Percentiles rank a stretch among this genome's conserved stretches.
Evolutionary conservation across 92 coral and sea anemone species (phyloP).

Genomic region (Palythoa grandiflora): DNA sequence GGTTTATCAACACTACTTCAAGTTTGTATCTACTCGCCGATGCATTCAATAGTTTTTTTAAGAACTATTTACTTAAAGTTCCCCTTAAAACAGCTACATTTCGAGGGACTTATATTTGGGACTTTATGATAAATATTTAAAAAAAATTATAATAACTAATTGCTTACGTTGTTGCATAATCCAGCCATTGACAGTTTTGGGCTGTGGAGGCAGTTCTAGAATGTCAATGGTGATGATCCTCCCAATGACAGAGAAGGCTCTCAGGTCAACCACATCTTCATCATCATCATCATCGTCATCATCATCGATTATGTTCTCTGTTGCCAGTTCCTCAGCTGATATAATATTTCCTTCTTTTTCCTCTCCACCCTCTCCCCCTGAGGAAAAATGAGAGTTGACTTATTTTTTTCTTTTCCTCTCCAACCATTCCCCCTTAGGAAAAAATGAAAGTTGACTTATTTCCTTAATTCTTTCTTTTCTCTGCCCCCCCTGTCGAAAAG

Average conservation of each 20-base stretch:
- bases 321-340: slow-evolving; percentile 56
- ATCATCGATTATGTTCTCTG: slow-evolving; percentile 57
- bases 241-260: slow-evolving; percentile 89
- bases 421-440: neutral
- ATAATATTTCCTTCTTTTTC: slow-evolving; percentile 58
- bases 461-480: too few species aligned
- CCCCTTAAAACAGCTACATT: too few species aligned
- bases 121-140: neutral
- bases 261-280: slow-evolving; percentile 93
- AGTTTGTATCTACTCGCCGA: too few species aligned
- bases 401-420: too few species aligned
- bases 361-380: slow-evolving; percentile 38
- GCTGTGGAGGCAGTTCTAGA: slow-evolving; percentile 94
- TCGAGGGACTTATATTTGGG: too few species aligned
- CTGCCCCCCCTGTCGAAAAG: too few species aligned
- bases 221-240: slow-evolving; percentile 82
- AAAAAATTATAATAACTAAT: too few species aligned
- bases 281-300: slow-evolving; percentile 94
- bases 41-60: too few species aligned
- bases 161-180: slow-evolving; percentile 89
- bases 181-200: slow-evolving; percentile 89
- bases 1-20: too few species aligned
- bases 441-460: too few species aligned
- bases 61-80: too few species aligned
- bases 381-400: neutral